Conservation (phyloP, 2,113 vertebrate species). For the Motacilla tschutschensis region DNA sequence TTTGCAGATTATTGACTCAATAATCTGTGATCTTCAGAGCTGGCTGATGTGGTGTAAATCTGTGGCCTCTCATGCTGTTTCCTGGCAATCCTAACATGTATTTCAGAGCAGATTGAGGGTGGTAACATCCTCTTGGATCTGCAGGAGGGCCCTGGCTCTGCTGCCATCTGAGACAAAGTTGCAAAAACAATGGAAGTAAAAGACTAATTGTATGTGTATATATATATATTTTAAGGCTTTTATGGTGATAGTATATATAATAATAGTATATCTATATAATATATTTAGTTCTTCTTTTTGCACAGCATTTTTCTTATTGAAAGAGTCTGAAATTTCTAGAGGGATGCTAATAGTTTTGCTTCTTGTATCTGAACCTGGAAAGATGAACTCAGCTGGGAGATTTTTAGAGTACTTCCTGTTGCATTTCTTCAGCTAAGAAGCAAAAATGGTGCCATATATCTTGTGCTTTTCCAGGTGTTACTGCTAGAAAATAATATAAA, state of each 20-base stretch:
- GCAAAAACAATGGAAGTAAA: fast-evolving
- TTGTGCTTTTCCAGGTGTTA: neutral
- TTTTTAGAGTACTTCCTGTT: neutral
- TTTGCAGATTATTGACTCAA: neutral
- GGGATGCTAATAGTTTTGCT: neutral
- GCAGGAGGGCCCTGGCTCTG: neutral
- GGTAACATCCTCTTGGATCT: neutral
- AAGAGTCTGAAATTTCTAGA: neutral
- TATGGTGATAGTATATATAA: too few relatives aligned
- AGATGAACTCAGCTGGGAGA: neutral
- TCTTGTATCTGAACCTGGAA: neutral
- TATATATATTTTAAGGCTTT: neutral
- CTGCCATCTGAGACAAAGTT: neutral
- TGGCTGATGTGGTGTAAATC: neutral
- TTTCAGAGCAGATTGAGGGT: neutral
- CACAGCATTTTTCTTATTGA: neutral
- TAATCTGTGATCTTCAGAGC: neutral
- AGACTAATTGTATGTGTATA: too few relatives aligned
- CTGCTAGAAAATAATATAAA: neutral
- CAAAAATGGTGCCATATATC: neutral
- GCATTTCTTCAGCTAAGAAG: neutral
- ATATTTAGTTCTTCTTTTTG: neutral
- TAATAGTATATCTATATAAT: neutral
- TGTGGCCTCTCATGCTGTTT: neutral
- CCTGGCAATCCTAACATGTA: neutral